These are phyloP conservation scores for Thereuonema tuberculata DNA, from an alignment of 1,140 invertebrate genomes.

Conservation along the genomic window DNA sequence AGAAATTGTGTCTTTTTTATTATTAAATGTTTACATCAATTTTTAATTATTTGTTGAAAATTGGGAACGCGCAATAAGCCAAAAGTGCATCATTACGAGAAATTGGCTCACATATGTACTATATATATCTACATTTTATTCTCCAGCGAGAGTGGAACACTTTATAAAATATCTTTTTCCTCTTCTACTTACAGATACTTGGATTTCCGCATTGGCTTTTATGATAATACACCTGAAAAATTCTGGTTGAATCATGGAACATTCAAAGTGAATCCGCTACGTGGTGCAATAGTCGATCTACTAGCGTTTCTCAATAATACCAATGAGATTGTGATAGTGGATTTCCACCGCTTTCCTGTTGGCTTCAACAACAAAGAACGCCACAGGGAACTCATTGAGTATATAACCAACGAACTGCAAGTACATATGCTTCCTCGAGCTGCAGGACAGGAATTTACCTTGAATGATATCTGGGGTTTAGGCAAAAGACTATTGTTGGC, in stretches of 20 bases:
- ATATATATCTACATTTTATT: no score
- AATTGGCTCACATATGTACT: no score
- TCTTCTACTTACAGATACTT: background rate
- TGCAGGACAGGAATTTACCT: slow-evolving; percentile 29
- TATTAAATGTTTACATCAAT: no score
- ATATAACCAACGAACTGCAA: slow-evolving; percentile 47
- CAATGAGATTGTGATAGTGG: slow-evolving; percentile 2
- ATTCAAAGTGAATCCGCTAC: slow-evolving; percentile 45
- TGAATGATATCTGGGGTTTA: slow-evolving; percentile 45
- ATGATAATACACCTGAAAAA: slow-evolving; percentile 14
- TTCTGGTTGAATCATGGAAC: slow-evolving; percentile 49
- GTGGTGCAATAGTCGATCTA: slow-evolving; percentile 44
- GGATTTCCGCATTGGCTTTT: slow-evolving; percentile 1
- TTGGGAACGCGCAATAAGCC: no score
- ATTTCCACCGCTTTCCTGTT: slow-evolving; percentile 32
- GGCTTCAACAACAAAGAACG: slow-evolving; percentile 33
- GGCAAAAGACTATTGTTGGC: slow-evolving; percentile 47
- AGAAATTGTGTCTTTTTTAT: no score
- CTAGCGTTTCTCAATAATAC: slow-evolving; percentile 39
- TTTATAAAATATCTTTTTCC: no score
- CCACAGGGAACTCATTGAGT: slow-evolving; percentile 42
- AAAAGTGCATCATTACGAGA: no score
- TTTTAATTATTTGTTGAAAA: no score
- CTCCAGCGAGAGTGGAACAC: no score
- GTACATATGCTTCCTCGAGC: slow-evolving; percentile 34